Base-by-base conservation (phyloP, 2,888 invertebrate genomes). In the Acleris sparsana region DNA sequence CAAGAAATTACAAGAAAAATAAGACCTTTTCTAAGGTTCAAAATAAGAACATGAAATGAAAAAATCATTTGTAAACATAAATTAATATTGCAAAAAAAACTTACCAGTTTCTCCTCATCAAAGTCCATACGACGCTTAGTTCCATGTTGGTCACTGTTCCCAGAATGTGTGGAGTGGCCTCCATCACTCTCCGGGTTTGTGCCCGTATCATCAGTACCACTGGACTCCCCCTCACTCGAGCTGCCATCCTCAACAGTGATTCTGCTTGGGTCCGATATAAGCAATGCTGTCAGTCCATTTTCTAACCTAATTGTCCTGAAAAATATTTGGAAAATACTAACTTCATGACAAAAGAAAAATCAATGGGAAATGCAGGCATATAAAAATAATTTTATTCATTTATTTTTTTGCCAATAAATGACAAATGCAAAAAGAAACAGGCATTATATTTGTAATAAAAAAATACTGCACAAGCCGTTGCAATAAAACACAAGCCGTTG, bases 201-300 rank as follows among this genome's bases (percentile, higher is more conserved):
- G 52, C 39, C 13, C 0, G 72, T 75, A 44, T 85, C 87, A 25
- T 88, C 86, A 3, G 84, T 79, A 1, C 84, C 82, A 73, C 83
- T 84, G 25, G 75, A 80, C 1, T 86, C 86, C 46, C 89, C 92
- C 25, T 88, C 88, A 75, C 86, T 87, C 5, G 87, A 84, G 55
- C 70, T 77, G 57, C 76, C 87, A 63, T 82, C 80, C 53, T 67
- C 66, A n/a, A 68, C 70, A 3, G 76, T 63, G 13, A 85, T 80
- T 17, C 81, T 81, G 70, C 83, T 88, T 9, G 89, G 92, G 80
- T 96, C 96, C 6, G 96, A 95, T 75, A 97, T 95, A 9, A 97
- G 86, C 53, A 96, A 89, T 4, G 95, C 96, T 61, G 94, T 95
- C 70, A 97, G 83, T 0, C 96, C 96, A 92, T 97, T 97, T 65